Conservation (phyloP, 2,888 invertebrate species). For the Eupithecia exiguata region DNA sequence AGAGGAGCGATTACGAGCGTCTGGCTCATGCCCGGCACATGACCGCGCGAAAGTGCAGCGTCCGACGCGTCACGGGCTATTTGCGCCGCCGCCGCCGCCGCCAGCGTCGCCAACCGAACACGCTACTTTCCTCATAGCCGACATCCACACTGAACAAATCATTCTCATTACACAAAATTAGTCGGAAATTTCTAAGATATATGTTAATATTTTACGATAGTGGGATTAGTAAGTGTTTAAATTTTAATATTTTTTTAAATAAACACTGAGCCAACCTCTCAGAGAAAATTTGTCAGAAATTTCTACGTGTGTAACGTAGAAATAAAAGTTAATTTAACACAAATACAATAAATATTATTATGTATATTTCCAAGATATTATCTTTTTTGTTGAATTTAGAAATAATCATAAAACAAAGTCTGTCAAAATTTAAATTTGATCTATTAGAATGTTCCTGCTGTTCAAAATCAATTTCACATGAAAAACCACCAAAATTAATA, state of each 20-base stretch:
- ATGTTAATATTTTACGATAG: background rate
- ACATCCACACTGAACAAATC: background rate
- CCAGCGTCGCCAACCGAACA: background rate
- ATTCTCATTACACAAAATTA: background rate
- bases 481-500: background rate
- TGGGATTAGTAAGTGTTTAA: background rate
- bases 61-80: slow-evolving; percentile 47
- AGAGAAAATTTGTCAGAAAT: background rate
- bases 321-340: too few species aligned
- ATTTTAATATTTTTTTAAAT: background rate
- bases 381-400: background rate
- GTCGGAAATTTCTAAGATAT: background rate
- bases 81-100: slow-evolving; percentile 34
- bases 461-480: background rate
- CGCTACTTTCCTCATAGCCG: slow-evolving; percentile 19
- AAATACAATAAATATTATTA: background rate
- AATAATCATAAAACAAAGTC: background rate
- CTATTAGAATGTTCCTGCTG: background rate
- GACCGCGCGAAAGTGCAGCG: slow-evolving; percentile 82
- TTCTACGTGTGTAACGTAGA: too few species aligned
- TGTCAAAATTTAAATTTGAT: background rate
- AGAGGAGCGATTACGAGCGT: slow-evolving; percentile 80
- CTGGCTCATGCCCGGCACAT: slow-evolving; percentile 76
- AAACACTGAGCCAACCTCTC: background rate
- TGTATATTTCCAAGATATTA: background rate